Evolutionary conservation across 2,888 invertebrate genomes (phyloP).

Genomic region (Odontomyia ornata): DNA sequence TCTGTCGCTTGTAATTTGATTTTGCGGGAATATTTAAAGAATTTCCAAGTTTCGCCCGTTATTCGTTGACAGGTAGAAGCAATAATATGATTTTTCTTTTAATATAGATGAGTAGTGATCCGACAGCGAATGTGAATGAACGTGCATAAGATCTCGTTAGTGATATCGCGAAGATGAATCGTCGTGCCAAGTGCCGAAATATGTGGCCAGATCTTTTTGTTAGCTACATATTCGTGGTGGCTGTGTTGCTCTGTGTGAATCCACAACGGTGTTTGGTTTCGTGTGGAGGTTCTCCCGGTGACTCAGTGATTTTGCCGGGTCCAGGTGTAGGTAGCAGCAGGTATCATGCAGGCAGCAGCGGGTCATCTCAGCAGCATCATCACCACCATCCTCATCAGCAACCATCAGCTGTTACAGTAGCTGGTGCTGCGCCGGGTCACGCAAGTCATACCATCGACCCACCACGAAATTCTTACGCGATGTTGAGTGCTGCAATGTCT

Average conservation of each 20-base stretch:
- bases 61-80: background rate
- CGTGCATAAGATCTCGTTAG: background rate
- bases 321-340: slow-evolving; percentile 2
- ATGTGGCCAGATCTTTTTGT: slow-evolving; percentile 50
- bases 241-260: slow-evolving; percentile 51
- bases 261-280: slow-evolving; percentile 50
- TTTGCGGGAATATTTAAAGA: background rate
- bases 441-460: slow-evolving; percentile 49
- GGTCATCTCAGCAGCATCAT: slow-evolving; percentile 52
- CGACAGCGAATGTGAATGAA: background rate
- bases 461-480: slow-evolving; percentile 64
- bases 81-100: background rate
- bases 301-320: slow-evolving; percentile 52
- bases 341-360: slow-evolving; percentile 1
- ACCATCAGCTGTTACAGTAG: slow-evolving; percentile 9
- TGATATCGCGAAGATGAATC: slow-evolving; percentile 26
- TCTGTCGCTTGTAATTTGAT: background rate
- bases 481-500: slow-evolving; percentile 68
- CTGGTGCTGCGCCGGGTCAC: slow-evolving; percentile 42
- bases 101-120: slow-evolving; percentile 1
- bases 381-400: slow-evolving; percentile 20
- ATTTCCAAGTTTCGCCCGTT: background rate
- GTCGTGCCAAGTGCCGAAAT: slow-evolving; percentile 44
- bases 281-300: slow-evolving; percentile 55
- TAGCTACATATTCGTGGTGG: slow-evolving; percentile 52